Percentiles rank a stretch among this genome's conserved stretches.
Conservation (phyloP, 2,888 invertebrate species). For the Brachylomia viminalis region DNA sequence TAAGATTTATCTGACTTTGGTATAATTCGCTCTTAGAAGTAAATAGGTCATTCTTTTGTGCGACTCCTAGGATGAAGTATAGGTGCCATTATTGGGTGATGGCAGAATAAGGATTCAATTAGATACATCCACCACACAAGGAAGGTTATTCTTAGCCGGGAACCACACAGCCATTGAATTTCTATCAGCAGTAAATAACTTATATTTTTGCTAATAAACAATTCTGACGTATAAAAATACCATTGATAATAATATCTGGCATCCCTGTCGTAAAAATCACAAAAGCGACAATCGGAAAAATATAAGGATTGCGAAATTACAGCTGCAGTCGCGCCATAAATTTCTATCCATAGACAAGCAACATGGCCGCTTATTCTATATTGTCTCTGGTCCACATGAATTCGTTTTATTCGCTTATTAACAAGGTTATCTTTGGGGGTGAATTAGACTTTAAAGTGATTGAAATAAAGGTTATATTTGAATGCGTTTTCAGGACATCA, state of each 20-base stretch:
- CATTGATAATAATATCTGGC: constrained; percentile 61
- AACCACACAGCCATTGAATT: not conserved
- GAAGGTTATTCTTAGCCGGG: not conserved
- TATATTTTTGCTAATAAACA: constrained; percentile 53
- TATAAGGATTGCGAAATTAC: constrained; percentile 81
- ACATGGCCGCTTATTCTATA: constrained; percentile 85
- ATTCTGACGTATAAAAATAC: constrained; percentile 46
- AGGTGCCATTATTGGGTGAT: not conserved
- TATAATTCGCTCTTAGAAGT: not conserved
- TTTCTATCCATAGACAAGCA: constrained; percentile 84
- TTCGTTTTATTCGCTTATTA: constrained; percentile 72
- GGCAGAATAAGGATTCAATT: not conserved
- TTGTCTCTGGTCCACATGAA: constrained; percentile 83
- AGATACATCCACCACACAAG: not conserved
- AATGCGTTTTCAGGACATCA: constrained; percentile 48
- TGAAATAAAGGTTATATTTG: constrained; percentile 64
- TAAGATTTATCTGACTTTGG: not conserved
- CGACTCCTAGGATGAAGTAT: not conserved
- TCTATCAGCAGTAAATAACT: constrained; percentile 2
- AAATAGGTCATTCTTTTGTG: not conserved
- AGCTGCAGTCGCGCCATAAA: constrained; percentile 81
- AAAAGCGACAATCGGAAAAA: constrained; percentile 68
- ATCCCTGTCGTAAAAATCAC: constrained; percentile 62
- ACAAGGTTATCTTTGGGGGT: constrained; percentile 37
- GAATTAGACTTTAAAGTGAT: constrained; percentile 40